Conservation (phyloP, 2,797 vertebrate species). For the Echiichthys vipera region DNA sequence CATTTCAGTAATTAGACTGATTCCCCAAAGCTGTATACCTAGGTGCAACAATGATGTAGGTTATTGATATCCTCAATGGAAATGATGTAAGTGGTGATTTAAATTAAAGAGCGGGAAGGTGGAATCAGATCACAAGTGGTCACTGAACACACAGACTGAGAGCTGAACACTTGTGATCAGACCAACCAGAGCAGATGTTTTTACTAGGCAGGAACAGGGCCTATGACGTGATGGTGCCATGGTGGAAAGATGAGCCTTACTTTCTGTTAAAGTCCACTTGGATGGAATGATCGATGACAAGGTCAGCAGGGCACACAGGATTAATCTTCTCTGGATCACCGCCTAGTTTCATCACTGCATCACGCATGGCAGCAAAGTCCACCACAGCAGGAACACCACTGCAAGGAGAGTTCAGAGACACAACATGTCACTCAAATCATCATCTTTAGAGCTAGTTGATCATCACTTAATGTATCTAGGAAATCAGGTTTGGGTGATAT, state of each 20-base stretch:
- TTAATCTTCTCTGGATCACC: conserved; percentile 97
- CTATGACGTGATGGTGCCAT: not conserved
- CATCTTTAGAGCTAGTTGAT: not conserved
- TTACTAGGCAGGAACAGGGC: too few species aligned
- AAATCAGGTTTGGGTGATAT: not conserved
- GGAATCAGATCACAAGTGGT: too few species aligned
- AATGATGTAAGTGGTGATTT: too few species aligned
- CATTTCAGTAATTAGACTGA: too few species aligned
- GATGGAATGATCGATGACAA: conserved; percentile 98
- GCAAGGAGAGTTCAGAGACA: conserved; percentile 12
- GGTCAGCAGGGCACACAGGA: conserved; percentile 94
- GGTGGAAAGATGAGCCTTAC: conserved; percentile 76
- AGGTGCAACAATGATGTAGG: too few species aligned
- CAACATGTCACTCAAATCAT: not conserved
- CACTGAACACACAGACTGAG: too few species aligned
- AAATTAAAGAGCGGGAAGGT: too few species aligned
- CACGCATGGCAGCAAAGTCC: conserved; percentile 98
- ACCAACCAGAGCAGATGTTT: too few species aligned
- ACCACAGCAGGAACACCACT: conserved; percentile 97
- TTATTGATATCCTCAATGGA: too few species aligned
- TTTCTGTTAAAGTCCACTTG: conserved; percentile 97
- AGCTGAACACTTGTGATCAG: too few species aligned
- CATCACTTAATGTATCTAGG: not conserved
- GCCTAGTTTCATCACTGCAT: conserved; percentile 92
- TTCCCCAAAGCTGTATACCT: too few species aligned